phyloP scores from a whole-genome alignment of 1,140 invertebrate genomes.

The Aplysia californica region DNA sequence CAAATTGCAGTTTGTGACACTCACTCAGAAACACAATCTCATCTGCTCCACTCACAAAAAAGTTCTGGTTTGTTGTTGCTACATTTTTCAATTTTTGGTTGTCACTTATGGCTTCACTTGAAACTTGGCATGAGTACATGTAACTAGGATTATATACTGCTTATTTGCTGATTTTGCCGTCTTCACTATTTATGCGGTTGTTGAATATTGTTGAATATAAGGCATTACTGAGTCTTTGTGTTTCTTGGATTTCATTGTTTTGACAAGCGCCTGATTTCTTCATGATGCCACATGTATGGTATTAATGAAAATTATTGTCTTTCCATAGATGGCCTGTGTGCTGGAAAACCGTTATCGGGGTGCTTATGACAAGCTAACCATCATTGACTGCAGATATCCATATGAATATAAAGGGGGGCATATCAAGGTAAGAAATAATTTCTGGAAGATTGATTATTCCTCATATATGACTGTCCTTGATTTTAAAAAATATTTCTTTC shows the following conservation, averaged over 20 bases:
- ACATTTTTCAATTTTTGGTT: neutral
- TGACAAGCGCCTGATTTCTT: neutral
- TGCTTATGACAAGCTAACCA: slow-evolving; percentile 43
- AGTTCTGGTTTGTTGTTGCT: neutral
- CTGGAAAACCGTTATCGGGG: slow-evolving; percentile 47
- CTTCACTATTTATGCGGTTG: neutral
- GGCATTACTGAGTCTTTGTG: no score
- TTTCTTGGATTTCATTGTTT: no score
- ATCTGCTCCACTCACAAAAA: neutral
- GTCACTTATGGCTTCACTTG: neutral
- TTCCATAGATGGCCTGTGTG: slow-evolving; percentile 45
- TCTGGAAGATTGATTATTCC: neutral
- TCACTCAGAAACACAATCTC: neutral
- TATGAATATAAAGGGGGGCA: slow-evolving; percentile 97
- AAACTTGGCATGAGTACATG: neutral
- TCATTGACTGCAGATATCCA: slow-evolving; percentile 82
- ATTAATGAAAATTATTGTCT: neutral
- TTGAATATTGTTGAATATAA: no score
- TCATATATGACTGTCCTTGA: no score
- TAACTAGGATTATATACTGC: neutral
- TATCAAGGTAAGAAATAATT: slow-evolving; percentile 71
- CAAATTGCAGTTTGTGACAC: no score
- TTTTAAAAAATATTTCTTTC: no score
- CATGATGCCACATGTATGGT: neutral
- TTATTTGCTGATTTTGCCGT: neutral